Conservation (phyloP, 2,888 invertebrate genomes). For the Harpalus rufipes region DNA sequence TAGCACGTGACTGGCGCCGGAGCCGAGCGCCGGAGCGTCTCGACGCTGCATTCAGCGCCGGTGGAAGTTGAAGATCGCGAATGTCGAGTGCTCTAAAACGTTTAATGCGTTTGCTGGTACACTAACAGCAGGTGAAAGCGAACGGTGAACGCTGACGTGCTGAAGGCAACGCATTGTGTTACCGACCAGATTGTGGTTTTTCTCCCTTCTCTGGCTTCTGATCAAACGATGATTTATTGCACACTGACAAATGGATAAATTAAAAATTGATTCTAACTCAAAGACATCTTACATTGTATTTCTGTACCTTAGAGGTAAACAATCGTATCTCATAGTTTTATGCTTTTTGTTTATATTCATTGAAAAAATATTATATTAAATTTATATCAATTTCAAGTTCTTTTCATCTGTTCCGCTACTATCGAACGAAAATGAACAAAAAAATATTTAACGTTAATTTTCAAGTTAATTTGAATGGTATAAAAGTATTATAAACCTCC, state of each 20-base stretch:
- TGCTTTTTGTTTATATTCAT: too few relatives aligned
- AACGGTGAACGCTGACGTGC: background rate
- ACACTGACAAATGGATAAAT: background rate
- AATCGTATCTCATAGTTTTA: too few relatives aligned
- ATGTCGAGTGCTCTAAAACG: constrained; percentile 35
- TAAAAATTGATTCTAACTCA: background rate
- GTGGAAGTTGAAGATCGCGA: constrained; percentile 8
- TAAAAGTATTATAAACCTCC: too few relatives aligned
- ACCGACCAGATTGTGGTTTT: constrained; percentile 5
- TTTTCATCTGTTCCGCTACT: too few relatives aligned
- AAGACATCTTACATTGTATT: too few relatives aligned
- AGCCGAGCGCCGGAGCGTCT: too few relatives aligned
- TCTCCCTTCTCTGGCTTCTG: background rate
- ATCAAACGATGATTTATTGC: background rate
- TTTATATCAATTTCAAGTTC: too few relatives aligned
- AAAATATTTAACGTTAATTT: too few relatives aligned
- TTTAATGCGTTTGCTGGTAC: constrained; percentile 38
- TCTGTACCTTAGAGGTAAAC: too few relatives aligned
- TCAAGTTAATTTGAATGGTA: too few relatives aligned
- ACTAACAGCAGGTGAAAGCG: constrained; percentile 15
- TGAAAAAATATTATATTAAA: too few relatives aligned
- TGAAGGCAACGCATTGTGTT: constrained; percentile 3
- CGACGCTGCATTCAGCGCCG: constrained; percentile 20
- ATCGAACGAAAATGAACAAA: too few relatives aligned
- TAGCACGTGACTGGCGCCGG: constrained; percentile 23